Evolutionary conservation across 2,797 vertebrate species (phyloP), one percentile per base, ranked within the genome.

Genomic region (Squalus acanthias): DNA sequence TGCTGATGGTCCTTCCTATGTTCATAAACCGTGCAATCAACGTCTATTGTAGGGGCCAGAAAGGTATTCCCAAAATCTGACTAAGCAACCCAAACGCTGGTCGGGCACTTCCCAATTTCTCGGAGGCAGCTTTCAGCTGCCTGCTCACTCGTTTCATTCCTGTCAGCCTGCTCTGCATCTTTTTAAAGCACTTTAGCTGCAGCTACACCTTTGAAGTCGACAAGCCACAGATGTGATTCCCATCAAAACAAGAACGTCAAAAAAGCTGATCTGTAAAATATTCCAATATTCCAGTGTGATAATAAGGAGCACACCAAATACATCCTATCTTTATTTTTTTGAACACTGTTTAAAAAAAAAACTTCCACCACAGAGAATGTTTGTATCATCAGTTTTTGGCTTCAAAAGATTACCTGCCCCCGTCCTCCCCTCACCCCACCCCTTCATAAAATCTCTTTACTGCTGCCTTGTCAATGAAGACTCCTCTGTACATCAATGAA

Each of bases 161-260:
- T 39, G 89, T 92, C 60, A 92, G 89, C 89, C 29, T 33, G 60
- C 24, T 87, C 89, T 92, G 89, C 89, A 65, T 15, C 57, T 65
- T 91, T 60, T 63, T 67, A 63, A 92, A 92, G n/a, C 60, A 60
- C 57, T 33, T 63, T 91, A 60, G 29, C 88, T 29, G 60, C 89
- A 92, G 60, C 89, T 5, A 63, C 57, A 65, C 60, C 22, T 91
- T 91, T 91, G 88, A 92, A 65, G 89, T 92, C 60, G 33, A 63
- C 13, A 92, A 65, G 29, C 10, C 63, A 92, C 60, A 67, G 57
- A 92, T 92, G 33, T 53, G 29, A 92, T 92, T 92, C 63, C 88
- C 60, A 92, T 92, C 89, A 92, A 65, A 92, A 92, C 60, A 63
- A 63, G n/a, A 67, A 91, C 53, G 24, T 92, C 89, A 92, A 92